These are phyloP conservation scores for Seira musarum DNA, from an alignment of 2,888 invertebrate genomes.

Conservation along the genomic window DNA sequence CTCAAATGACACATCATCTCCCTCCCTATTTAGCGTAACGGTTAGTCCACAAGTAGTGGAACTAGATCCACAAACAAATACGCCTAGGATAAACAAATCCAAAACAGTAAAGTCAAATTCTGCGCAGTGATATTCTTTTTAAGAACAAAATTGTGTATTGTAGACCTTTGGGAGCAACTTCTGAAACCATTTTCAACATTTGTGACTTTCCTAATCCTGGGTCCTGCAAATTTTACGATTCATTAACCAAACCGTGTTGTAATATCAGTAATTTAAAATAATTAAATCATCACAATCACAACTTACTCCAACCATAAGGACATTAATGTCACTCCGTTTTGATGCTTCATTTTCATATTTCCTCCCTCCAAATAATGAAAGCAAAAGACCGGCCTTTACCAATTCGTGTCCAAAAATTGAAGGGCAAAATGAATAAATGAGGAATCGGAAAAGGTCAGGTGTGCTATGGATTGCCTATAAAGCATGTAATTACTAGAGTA, in stretches of 20 bases:
- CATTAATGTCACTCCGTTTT: slow-evolving; percentile 81
- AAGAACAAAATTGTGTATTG: too few relatives aligned
- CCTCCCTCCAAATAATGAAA: slow-evolving; percentile 88
- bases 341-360: slow-evolving; percentile 71
- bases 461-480: slow-evolving; percentile 84
- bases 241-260: too few relatives aligned
- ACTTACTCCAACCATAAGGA: slow-evolving; percentile 83
- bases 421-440: slow-evolving; percentile 92
- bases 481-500: too few relatives aligned
- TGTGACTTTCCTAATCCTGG: slow-evolving; percentile 92
- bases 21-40: slow-evolving; percentile 84
- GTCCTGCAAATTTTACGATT: too few relatives aligned
- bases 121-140: too few relatives aligned
- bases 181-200: slow-evolving; percentile 84
- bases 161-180: slow-evolving; percentile 89
- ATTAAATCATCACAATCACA: too few relatives aligned
- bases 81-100: slow-evolving; percentile 77
- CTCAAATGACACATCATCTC: slow-evolving; percentile 86
- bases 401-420: slow-evolving; percentile 93
- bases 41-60: slow-evolving; percentile 86
- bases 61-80: slow-evolving; percentile 92
- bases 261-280: too few relatives aligned
- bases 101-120: too few relatives aligned
- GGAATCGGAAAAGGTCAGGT: slow-evolving; percentile 82
- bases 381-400: slow-evolving; percentile 89